phyloP scores from a whole-genome alignment of 2,888 invertebrate genomes.

The Euzophera pinguis region DNA sequence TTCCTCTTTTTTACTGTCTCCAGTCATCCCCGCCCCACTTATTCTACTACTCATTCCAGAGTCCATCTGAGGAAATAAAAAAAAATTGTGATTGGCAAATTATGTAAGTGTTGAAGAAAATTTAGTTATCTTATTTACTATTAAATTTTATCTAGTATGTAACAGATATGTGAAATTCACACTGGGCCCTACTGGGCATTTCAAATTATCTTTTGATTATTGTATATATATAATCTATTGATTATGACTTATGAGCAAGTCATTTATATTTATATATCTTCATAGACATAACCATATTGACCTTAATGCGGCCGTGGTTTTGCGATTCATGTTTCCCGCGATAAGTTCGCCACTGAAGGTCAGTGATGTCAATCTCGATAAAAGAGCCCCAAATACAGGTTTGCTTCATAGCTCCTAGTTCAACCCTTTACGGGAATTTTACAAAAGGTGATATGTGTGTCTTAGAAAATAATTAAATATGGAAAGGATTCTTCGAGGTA shows the following conservation, averaged over 20 bases:
- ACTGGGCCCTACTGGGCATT: neutral
- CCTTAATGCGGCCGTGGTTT: conserved; percentile 23
- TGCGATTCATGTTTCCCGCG: conserved; percentile 20
- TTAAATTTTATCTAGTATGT: neutral
- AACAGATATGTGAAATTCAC: neutral
- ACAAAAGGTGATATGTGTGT: conserved; percentile 21
- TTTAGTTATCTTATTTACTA: neutral
- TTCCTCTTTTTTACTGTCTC: conserved; percentile 39
- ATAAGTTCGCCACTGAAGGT: conserved; percentile 71
- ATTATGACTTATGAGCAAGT: neutral
- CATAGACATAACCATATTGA: conserved; percentile 26
- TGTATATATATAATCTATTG: neutral
- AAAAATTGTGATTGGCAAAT: neutral
- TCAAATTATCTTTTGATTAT: neutral
- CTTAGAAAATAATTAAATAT: conserved; percentile 61
- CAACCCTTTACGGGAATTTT: neutral
- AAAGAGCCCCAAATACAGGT: conserved; percentile 16
- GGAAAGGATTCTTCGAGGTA: conserved; percentile 93
- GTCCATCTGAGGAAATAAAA: conserved; percentile 50
- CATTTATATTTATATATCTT: neutral
- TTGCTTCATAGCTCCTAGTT: conserved; percentile 12
- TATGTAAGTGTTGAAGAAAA: neutral
- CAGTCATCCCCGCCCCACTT: conserved; percentile 45
- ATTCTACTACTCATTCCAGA: conserved; percentile 24
- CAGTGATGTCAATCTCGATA: conserved; percentile 57